Evolutionary conservation across 2,888 invertebrate species (phyloP), one percentile per base, ranked within the genome.

Genomic region (Acholoe squamosa): DNA sequence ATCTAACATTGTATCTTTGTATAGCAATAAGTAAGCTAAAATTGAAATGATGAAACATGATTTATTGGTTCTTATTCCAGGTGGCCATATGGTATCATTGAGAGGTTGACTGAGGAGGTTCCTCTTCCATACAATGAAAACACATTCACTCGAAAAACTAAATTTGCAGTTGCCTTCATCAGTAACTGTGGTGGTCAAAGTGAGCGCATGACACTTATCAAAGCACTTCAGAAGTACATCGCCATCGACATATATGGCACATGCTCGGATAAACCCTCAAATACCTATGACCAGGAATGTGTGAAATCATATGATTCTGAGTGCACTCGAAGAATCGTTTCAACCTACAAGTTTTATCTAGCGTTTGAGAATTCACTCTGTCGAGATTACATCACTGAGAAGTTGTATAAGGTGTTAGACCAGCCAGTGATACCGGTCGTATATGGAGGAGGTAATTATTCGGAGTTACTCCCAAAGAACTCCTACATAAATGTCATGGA

Each of bases 311-410:
- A 71, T 71, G 25, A 71, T 16, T 7, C 7, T 3, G 14, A 25
- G 14, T 71, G 71, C 28, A 71, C 1, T 14, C 25, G 25, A 14
- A n/a, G 28, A 16, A 3, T 71, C 3, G 28, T 71, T 31, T 71
- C 71, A 71, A 25, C 12, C 14, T 71, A 71, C 71, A 71, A 71
- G 28, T 71, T 71, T 31, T 71, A 71, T 71, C 28, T 71, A 28
- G 25, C 71, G n/a, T 71, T 71, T 71, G 71, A 71, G 28, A 71
- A 71, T 31, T 71, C 71, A 0, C 19, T 71, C 31, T 71, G 71
- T 25, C 19, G 28, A 3, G 71, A 71, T 25, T 71, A 71, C 28
- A 71, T 71, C 25, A 71, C 71, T 3, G 71, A 71, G 71, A 71
- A 71, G 25, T 14, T 71, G 28, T 71, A 71, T 25, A 71, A 71